Percentiles rank a stretch among this genome's conserved stretches.
These are phyloP conservation scores for Monomorium pharaonis DNA, from an alignment of 1,140 invertebrate species.

Conservation along the genomic window DNA sequence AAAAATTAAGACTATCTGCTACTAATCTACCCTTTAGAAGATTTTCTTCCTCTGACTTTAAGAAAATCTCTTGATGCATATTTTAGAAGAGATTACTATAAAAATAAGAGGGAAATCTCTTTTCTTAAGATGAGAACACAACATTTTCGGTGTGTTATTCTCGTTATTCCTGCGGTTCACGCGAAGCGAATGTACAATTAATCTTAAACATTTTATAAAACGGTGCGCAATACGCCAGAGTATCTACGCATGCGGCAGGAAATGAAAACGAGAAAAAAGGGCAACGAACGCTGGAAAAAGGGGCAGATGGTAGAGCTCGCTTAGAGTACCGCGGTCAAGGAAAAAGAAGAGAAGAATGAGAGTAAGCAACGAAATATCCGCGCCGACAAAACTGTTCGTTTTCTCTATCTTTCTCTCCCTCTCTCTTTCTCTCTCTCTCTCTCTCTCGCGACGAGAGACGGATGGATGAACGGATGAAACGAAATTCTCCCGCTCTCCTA, in stretches of 20 bases:
- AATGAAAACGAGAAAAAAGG: conserved; percentile 47
- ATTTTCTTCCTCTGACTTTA: too few species aligned
- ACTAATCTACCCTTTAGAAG: too few species aligned
- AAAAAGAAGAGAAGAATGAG: conserved; percentile 42
- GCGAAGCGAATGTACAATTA: background rate
- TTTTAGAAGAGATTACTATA: too few species aligned
- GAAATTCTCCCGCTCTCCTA: conserved; percentile 36
- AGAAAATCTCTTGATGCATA: too few species aligned
- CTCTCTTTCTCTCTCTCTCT: too few species aligned
- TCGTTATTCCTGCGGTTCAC: too few species aligned
- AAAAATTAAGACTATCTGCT: too few species aligned
- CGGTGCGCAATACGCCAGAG: background rate
- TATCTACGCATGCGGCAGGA: background rate
- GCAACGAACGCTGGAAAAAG: conserved; percentile 39
- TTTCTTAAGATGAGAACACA: too few species aligned
- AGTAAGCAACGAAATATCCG: conserved; percentile 50
- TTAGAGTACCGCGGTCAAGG: conserved; percentile 79
- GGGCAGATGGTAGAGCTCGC: conserved; percentile 37
- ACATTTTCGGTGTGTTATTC: too few species aligned
- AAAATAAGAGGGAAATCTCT: too few species aligned
- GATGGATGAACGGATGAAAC: background rate
- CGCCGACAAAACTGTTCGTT: conserved; percentile 35
- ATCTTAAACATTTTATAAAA: background rate
- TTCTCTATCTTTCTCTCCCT: too few species aligned
- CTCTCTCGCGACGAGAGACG: background rate